Evolutionary conservation across 2,888 invertebrate species (phyloP).

Genomic region (Psylliodes chrysocephalus): DNA sequence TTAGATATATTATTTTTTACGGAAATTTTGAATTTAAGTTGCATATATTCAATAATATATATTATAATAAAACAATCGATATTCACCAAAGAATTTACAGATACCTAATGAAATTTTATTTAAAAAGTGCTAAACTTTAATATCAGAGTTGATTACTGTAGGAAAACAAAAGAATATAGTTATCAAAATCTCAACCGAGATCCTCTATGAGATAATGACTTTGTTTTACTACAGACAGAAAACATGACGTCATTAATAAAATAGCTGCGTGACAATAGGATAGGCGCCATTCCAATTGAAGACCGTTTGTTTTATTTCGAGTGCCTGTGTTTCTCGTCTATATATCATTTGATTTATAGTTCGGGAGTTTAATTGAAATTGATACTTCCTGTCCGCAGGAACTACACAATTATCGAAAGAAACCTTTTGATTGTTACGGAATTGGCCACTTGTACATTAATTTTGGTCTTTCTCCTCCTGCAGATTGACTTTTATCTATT

Average conservation of each 20-base stretch:
- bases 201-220: slow-evolving; percentile 43
- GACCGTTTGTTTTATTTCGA: slow-evolving; percentile 62
- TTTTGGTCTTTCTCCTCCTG: neutral
- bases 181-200: slow-evolving; percentile 39
- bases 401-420: slow-evolving; percentile 41
- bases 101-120: no score
- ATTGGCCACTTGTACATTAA: slow-evolving; percentile 13
- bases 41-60: no score
- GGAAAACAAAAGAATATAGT: neutral
- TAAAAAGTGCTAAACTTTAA: no score
- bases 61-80: no score
- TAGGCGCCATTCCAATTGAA: slow-evolving; percentile 64
- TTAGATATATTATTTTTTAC: no score
- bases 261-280: slow-evolving; percentile 58
- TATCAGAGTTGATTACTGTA: slow-evolving; percentile 12
- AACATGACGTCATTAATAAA: slow-evolving; percentile 55
- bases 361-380: slow-evolving; percentile 62
- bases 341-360: slow-evolving; percentile 64
- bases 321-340: slow-evolving; percentile 60
- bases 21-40: no score
- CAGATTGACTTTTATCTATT: slow-evolving; percentile 10
- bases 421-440: slow-evolving; percentile 18
- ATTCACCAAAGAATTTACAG: no score
- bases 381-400: slow-evolving; percentile 61
- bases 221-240: slow-evolving; percentile 52